These are phyloP conservation scores for Erythrocebus patas DNA, from an alignment of 2,113 vertebrate genomes.

Conservation along the genomic window DNA sequence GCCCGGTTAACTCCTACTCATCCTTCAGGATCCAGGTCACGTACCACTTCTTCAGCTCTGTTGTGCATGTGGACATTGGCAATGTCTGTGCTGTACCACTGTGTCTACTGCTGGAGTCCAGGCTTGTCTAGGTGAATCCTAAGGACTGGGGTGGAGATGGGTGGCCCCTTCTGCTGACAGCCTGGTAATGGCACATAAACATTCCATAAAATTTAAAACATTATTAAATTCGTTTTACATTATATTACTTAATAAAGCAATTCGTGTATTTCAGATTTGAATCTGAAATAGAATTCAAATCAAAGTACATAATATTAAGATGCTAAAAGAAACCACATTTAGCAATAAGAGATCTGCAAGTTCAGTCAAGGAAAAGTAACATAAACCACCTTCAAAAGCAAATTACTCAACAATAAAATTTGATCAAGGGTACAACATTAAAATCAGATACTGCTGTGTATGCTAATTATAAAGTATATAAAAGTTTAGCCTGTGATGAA, in stretches of 20 bases:
- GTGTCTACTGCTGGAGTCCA: background rate
- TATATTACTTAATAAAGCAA: slow-evolving; percentile 1
- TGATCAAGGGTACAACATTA: slow-evolving; percentile 50
- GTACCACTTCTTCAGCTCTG: background rate
- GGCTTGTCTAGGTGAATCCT: background rate
- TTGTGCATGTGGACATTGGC: background rate
- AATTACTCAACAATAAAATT: slow-evolving; percentile 58
- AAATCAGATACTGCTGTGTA: slow-evolving; percentile 55
- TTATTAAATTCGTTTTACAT: slow-evolving; percentile 12
- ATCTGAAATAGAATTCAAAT: slow-evolving; percentile 33
- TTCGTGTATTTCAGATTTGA: background rate
- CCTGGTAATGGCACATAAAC: background rate
- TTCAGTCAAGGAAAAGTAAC: slow-evolving; percentile 15
- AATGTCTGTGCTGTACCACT: background rate
- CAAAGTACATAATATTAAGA: background rate
- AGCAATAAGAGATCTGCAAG: background rate
- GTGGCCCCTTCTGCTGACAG: background rate
- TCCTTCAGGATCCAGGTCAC: background rate
- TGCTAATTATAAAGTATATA: slow-evolving; percentile 51
- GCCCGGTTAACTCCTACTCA: background rate
- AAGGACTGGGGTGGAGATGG: background rate
- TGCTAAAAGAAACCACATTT: background rate
- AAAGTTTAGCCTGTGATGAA: slow-evolving; percentile 1
- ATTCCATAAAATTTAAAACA: background rate
- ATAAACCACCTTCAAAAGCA: slow-evolving; percentile 33